These are phyloP conservation scores for Promerops cafer DNA, from an alignment of 2,113 vertebrate genomes.

Conservation along the genomic window DNA sequence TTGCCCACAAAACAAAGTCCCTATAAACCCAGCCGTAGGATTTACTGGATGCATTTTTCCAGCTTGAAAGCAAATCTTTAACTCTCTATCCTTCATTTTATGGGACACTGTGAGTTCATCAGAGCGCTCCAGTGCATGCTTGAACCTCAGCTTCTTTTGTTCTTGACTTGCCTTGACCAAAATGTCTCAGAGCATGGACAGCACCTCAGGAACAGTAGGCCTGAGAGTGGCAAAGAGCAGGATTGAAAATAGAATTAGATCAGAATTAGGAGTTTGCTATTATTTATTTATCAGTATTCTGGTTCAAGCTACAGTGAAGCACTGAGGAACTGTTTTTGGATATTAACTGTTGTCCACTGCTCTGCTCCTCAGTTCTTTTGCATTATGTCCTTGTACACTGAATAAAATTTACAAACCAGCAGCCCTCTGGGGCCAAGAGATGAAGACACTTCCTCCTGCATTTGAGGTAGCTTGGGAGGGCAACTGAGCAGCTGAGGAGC, in stretches of 20 bases:
- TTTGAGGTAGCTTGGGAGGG: background rate
- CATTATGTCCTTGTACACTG: background rate
- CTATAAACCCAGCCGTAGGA: background rate
- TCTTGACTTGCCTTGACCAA: background rate
- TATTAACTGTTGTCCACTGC: background rate
- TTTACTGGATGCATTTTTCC: constrained; percentile 31
- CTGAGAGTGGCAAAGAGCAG: background rate
- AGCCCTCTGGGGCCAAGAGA: background rate
- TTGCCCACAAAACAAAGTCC: constrained; percentile 14
- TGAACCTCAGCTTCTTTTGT: background rate
- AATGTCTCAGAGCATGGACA: background rate
- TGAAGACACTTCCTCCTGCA: background rate
- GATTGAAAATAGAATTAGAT: background rate
- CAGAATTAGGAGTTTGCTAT: background rate
- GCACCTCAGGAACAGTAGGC: background rate
- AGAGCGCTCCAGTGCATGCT: background rate
- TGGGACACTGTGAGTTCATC: background rate
- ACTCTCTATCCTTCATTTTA: background rate
- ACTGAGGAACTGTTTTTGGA: background rate
- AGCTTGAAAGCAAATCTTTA: constrained; percentile 15
- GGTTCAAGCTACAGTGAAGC: background rate
- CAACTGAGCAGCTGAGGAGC: background rate
- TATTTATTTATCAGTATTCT: background rate
- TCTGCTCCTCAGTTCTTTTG: background rate
- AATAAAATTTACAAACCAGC: background rate